These are phyloP conservation scores for Copidosoma floridanum DNA, from an alignment of 1,140 invertebrate species.

Conservation along the genomic window DNA sequence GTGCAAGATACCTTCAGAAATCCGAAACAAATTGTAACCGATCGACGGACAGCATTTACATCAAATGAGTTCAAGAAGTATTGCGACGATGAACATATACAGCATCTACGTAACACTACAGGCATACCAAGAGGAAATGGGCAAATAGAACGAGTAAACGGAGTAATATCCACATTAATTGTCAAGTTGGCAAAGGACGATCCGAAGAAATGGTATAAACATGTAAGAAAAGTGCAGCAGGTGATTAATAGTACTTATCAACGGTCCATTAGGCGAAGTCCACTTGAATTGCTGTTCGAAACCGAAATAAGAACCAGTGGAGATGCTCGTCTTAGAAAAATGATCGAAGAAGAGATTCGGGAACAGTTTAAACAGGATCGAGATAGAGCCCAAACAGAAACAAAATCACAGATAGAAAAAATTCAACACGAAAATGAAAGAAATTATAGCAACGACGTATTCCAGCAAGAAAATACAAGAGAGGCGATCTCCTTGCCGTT, in stretches of 20 bases:
- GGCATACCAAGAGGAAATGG: constrained; percentile 23
- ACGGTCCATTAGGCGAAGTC: no score
- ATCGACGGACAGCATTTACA: constrained; percentile 33
- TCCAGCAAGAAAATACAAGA: no score
- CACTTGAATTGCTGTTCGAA: no score
- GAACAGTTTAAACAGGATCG: no score
- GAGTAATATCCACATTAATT: constrained; percentile 22
- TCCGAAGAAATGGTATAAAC: background rate
- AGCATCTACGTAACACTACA: constrained; percentile 29
- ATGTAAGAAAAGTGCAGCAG: background rate
- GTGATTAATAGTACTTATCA: background rate
- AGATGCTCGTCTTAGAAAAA: no score
- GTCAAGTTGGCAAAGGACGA: constrained; percentile 13
- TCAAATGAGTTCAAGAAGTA: constrained; percentile 26
- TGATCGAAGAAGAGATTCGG: no score
- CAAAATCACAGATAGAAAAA: no score
- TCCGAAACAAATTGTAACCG: constrained; percentile 34
- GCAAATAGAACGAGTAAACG: constrained; percentile 34
- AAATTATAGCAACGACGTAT: no score
- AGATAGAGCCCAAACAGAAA: no score
- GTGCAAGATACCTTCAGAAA: constrained; percentile 33
- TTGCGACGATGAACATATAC: constrained; percentile 34
- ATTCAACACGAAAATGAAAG: no score
- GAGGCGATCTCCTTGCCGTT: no score
- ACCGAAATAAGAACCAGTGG: no score